Conservation (phyloP, 1,140 invertebrate species). For the Copidosoma floridanum region DNA sequence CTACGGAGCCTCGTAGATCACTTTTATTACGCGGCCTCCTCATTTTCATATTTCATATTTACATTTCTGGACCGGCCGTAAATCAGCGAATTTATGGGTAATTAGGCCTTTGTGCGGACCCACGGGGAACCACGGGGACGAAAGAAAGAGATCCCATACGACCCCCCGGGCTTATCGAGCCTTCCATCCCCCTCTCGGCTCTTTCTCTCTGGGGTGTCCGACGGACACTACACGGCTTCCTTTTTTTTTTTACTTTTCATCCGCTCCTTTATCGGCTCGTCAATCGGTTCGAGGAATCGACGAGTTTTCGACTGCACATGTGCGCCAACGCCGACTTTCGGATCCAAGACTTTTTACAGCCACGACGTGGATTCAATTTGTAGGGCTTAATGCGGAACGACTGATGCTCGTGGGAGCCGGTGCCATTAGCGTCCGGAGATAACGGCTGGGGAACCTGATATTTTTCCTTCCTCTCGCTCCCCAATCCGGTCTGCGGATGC, state of each 20-base stretch:
- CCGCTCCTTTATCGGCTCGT: neutral
- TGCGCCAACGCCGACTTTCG: neutral
- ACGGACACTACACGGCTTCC: neutral
- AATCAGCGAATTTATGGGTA: constrained; percentile 67
- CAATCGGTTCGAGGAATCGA: neutral
- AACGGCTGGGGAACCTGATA: neutral
- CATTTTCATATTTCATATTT: constrained; percentile 82
- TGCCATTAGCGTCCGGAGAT: neutral
- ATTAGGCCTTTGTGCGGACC: constrained; percentile 62
- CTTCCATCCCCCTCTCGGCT: constrained; percentile 35
- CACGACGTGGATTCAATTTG: constrained; percentile 1
- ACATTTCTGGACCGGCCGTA: constrained; percentile 63
- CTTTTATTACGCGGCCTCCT: constrained; percentile 76
- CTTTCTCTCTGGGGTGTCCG: constrained; percentile 18
- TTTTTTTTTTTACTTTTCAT: too few relatives aligned
- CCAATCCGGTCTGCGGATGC: too few relatives aligned
- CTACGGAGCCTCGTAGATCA: constrained; percentile 73
- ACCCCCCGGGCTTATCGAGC: constrained; percentile 41
- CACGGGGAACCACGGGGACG: too few relatives aligned
- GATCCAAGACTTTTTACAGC: neutral
- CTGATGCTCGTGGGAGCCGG: too few relatives aligned
- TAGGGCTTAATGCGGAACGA: neutral
- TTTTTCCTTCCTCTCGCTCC: neutral
- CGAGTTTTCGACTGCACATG: neutral
- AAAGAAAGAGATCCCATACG: too few relatives aligned